Evolutionary conservation across 2,888 invertebrate species (phyloP), one percentile per base, ranked within the genome.

Genomic region (Aphodius sticticus): DNA sequence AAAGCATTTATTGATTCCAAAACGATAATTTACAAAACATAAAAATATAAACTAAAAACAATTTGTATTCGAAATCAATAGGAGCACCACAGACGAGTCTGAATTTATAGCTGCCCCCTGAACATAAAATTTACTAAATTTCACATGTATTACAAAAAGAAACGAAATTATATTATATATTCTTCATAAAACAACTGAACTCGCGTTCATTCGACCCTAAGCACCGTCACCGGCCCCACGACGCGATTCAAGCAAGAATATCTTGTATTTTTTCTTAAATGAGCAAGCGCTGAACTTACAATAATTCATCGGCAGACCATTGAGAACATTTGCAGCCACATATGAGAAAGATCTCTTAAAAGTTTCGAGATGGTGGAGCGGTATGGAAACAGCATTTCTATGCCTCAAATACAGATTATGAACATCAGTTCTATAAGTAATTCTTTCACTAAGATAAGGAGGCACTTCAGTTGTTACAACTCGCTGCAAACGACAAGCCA

Each of bases 401-500:
- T 53, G 53, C 12, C 53, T 53, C 12, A 53, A 53, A 12, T 71
- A n/a, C 35, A 71, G 16, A 71, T 71, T 16, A 71, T 71, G 71
- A 14, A 71, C 16, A 71, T 71, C 71, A 14, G 71, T 71, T 16
- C 71, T 71, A 16, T 71, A 16, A 16, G 71, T 71, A 6, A 71
- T 71, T 35, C 71, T n/a, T 16, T 16, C 71, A 71, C 1, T 12
- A 12, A 71, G 71, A 12, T 71, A 71, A 16, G 15, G 16, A 26
- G 71, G 16, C 35, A 53, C 53, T 53, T 12, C 3, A 53, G 53
- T 12, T 7, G 53, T 12, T 12, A 53, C 12, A 7, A 53, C 3
- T 9, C 53, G 53, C 53, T 12, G 53, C 53, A 71, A 15, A 71
- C 71, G 15, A 16, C 35, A 26, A 26, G 15, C 71, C n/a, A 71